Conservation (phyloP, 2,113 vertebrate genomes). For the Clarias macrocephalus region DNA sequence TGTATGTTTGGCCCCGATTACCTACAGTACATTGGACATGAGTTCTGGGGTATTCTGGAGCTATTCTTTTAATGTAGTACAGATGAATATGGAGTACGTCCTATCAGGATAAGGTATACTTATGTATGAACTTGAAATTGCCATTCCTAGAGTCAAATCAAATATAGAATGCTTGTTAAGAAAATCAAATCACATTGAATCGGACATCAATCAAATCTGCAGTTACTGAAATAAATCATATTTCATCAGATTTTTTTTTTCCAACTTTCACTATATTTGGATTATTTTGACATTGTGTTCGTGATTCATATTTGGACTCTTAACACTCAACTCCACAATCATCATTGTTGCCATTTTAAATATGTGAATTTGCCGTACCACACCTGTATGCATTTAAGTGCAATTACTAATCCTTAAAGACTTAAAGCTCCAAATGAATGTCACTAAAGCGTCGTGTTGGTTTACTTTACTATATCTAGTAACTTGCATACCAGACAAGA, state of each 20-base stretch:
- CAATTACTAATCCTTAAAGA: background rate
- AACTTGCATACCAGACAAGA: background rate
- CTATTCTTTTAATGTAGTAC: background rate
- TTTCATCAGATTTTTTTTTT: background rate
- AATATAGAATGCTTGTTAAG: background rate
- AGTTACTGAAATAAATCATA: background rate
- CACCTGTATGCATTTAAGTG: background rate
- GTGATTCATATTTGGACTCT: background rate
- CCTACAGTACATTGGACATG: too few species aligned
- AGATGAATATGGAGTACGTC: background rate
- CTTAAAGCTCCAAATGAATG: background rate
- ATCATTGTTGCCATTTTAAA: background rate
- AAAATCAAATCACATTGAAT: background rate
- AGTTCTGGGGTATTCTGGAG: too few species aligned
- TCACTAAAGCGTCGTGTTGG: background rate
- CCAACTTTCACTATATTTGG: background rate
- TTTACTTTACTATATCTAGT: background rate
- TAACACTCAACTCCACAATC: background rate
- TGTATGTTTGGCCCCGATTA: too few species aligned
- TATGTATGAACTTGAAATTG: background rate
- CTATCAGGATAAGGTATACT: background rate
- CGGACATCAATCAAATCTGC: background rate
- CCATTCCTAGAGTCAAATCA: background rate
- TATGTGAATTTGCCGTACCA: background rate
- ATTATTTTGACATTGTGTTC: background rate